Base-by-base conservation (phyloP, 2,888 invertebrate species). In the Liodrosophila aerea region DNA sequence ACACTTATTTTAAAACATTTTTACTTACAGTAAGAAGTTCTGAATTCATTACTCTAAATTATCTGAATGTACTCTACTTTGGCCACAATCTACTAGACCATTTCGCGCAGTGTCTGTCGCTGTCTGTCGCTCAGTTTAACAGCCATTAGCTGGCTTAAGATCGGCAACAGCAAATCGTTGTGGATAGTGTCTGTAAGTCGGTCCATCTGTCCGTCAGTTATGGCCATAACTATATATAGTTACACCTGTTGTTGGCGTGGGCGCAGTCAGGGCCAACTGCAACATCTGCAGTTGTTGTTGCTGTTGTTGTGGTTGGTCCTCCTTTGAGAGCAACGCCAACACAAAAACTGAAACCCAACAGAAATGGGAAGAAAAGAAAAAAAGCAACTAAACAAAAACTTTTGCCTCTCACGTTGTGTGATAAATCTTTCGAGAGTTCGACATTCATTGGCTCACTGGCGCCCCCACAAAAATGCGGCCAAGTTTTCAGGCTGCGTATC, bases 351-450 rank as follows among this genome's bases (percentile, higher is more conserved):
- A 5, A 36, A 4, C n/a, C n/a, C n/a, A n/a, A n/a, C n/a, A n/a
- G n/a, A n/a, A n/a, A n/a, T n/a, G n/a, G n/a, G n/a, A 31, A 31
- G 16, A 7, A 11, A 2, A 13, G 27, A 13, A 22, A 16, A 7
- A 8, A 30, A 15, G 37, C 15, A 15, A 29, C 30, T 37, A 40
- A 62, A 41, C 22, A 47, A 16, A 54, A 33, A 40, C 18, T 22
- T 43, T 46, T 36, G 40, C 27, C 34, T 31, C 18, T 22, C 33
- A 11, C 37, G 16, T 13, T 45, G 27, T 41, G 46, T 51, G 47
- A 69, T 68, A 68, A 69, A 68, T 68, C 67, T 58, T 66, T 39
- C 2, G n/a, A 44, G 34, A 65, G 36, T 65, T 59, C 66, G 58
- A 64, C 47, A 56, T 22, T 22, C 22, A 22, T 22, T 22, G 22